Conservation (phyloP, 2,797 vertebrate genomes). For the Pipistrellus kuhlii region DNA sequence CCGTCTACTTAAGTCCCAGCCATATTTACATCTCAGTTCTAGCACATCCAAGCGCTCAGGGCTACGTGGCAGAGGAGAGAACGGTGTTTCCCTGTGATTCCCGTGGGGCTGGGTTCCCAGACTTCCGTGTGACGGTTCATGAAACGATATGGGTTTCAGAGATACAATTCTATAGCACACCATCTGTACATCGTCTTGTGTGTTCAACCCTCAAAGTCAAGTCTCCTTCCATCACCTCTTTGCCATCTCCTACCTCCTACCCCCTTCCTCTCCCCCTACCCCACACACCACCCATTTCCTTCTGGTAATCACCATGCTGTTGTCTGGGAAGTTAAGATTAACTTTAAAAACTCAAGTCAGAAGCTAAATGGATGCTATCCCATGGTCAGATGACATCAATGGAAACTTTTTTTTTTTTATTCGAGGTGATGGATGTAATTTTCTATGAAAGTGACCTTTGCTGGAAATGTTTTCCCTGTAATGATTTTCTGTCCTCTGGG, state of each 20-base stretch:
- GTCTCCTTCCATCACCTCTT: not conserved
- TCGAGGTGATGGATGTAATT: slow-evolving; percentile 96
- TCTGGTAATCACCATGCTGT: not conserved
- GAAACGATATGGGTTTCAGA: not conserved
- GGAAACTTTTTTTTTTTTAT: slow-evolving; percentile 89
- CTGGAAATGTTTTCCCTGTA: slow-evolving; percentile 93
- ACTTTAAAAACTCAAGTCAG: slow-evolving; percentile 80
- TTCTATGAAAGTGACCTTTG: slow-evolving; percentile 96
- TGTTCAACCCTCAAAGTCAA: not conserved
- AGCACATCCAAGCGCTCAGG: not conserved
- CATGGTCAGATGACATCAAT: slow-evolving; percentile 81
- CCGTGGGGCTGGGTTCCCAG: not conserved
- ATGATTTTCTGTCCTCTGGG: slow-evolving; percentile 97
- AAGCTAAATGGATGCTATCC: slow-evolving; percentile 83
- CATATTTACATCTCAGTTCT: not conserved
- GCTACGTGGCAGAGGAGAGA: not conserved
- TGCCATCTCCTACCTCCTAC: not conserved
- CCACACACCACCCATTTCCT: too few species aligned
- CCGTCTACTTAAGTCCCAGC: not conserved
- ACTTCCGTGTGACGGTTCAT: not conserved
- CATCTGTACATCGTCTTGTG: not conserved
- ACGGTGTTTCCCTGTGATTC: not conserved
- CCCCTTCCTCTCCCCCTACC: too few species aligned
- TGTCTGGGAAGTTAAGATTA: slow-evolving; percentile 70
- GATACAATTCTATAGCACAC: not conserved